phyloP scores from a whole-genome alignment of 2,113 vertebrate species.

The Pollachius pollachius region DNA sequence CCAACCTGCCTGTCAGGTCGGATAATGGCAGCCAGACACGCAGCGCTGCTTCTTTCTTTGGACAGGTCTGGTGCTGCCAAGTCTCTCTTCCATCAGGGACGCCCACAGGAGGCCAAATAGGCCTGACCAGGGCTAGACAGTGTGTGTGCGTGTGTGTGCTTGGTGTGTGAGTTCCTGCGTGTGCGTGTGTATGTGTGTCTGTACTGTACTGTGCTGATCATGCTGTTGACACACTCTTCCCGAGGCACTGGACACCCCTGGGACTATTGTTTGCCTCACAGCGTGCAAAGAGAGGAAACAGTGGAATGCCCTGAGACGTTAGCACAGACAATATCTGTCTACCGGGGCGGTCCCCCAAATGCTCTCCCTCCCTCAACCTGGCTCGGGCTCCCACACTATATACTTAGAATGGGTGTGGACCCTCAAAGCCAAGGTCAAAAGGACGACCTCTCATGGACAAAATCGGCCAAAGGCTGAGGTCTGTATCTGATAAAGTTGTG shows the following conservation, averaged over 20 bases:
- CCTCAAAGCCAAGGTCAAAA: constrained; percentile 48
- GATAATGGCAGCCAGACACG: constrained; percentile 39
- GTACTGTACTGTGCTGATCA: constrained; percentile 20
- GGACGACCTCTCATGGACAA: constrained; percentile 11
- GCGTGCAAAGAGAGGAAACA: constrained; percentile 46
- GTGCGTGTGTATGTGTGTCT: not conserved
- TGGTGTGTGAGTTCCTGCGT: constrained; percentile 3
- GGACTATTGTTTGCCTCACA: constrained; percentile 48
- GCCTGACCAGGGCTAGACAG: constrained; percentile 15
- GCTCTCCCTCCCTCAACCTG: constrained; percentile 29
- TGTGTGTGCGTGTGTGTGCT: not conserved
- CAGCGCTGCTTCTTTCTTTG: constrained; percentile 35
- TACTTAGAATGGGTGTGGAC: constrained; percentile 33
- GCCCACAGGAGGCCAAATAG: constrained; percentile 28
- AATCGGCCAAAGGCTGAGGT: too few relatives aligned
- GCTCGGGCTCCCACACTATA: constrained; percentile 28
- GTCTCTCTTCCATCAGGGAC: constrained; percentile 50
- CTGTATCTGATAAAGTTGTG: too few relatives aligned
- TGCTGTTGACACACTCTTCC: constrained; percentile 25
- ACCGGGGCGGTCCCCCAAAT: constrained; percentile 34
- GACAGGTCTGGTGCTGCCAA: constrained; percentile 32
- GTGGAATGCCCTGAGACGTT: constrained; percentile 50
- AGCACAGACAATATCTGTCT: constrained; percentile 43
- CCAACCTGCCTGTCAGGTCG: constrained; percentile 23
- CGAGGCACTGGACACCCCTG: constrained; percentile 16